phyloP scores from a whole-genome alignment of 1,140 invertebrate species.

The Drosophila sturtevanti region DNA sequence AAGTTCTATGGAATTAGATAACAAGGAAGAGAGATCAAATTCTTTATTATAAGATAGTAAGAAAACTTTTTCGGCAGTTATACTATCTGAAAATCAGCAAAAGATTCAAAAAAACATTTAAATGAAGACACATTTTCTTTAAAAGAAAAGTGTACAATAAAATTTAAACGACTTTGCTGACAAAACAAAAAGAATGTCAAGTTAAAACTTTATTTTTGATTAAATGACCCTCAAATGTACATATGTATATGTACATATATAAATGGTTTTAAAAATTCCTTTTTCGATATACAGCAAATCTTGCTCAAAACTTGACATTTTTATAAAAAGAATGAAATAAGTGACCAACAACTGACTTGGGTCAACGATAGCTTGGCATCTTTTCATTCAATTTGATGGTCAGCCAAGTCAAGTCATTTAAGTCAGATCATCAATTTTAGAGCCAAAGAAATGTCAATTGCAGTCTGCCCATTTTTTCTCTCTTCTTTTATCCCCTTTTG shows the following conservation, averaged over 20 bases:
- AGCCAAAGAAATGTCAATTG: slow-evolving; percentile 63
- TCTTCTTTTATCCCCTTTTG: background rate
- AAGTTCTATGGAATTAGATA: too few species aligned
- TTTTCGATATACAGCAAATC: too few species aligned
- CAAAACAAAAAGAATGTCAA: background rate
- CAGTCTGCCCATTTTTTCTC: slow-evolving; percentile 40
- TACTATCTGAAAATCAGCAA: too few species aligned
- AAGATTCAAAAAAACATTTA: too few species aligned
- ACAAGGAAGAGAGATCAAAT: too few species aligned
- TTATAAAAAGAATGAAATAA: background rate
- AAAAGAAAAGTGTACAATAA: too few species aligned
- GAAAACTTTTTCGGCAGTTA: too few species aligned
- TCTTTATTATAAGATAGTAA: too few species aligned
- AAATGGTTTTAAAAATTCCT: background rate
- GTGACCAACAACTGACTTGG: background rate
- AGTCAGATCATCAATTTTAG: slow-evolving; percentile 71
- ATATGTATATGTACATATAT: too few species aligned
- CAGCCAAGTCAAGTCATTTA: slow-evolving; percentile 24
- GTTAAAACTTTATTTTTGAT: background rate
- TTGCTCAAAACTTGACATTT: background rate
- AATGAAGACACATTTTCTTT: too few species aligned
- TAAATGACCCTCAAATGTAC: too few species aligned
- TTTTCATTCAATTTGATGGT: slow-evolving; percentile 28
- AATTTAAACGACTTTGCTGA: too few species aligned
- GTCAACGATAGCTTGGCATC: background rate